A percentile compares a stretch with the other conserved stretches of the same genome.
phyloP scores from a whole-genome alignment of 2,113 vertebrate species.

The cat (Felis catus) region DNA sequence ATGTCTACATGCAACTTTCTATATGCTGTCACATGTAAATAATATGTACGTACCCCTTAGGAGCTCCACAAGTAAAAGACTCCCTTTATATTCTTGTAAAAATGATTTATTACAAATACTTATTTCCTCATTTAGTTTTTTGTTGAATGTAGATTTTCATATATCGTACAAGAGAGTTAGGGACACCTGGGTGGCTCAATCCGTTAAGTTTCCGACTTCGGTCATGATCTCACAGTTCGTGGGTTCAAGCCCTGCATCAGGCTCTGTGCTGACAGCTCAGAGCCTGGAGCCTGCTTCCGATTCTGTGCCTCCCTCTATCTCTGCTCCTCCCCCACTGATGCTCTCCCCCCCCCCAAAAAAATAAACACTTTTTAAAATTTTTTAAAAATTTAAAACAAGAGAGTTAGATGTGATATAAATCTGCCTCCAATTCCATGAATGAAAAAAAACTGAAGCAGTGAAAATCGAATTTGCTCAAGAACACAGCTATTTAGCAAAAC shows the following conservation, averaged over 20 bases:
- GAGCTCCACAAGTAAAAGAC: not conserved
- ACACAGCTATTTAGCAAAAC: not conserved
- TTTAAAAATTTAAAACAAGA: no score
- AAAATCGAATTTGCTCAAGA: not conserved
- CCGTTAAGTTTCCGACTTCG: no score
- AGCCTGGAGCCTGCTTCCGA: fast-evolving
- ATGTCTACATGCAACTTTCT: not conserved
- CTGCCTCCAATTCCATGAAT: not conserved
- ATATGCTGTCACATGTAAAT: not conserved
- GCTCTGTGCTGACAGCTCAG: no score
- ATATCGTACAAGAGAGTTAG: not conserved
- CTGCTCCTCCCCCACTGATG: no score
- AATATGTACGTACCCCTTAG: not conserved
- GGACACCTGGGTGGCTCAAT: no score
- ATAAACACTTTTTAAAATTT: no score
- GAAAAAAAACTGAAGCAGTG: not conserved
- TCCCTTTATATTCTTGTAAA: not conserved
- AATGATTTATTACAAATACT: not conserved
- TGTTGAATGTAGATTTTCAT: not conserved
- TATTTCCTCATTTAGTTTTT: not conserved
- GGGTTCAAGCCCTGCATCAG: no score
- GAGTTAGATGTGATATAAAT: not conserved
- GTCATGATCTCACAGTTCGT: no score
- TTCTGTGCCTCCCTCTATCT: no score
- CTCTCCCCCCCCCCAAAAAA: no score